Percentiles rank a stretch among this genome's conserved stretches.
Conservation (phyloP, 2,797 vertebrate genomes). For the Bufotes viridis region DNA sequence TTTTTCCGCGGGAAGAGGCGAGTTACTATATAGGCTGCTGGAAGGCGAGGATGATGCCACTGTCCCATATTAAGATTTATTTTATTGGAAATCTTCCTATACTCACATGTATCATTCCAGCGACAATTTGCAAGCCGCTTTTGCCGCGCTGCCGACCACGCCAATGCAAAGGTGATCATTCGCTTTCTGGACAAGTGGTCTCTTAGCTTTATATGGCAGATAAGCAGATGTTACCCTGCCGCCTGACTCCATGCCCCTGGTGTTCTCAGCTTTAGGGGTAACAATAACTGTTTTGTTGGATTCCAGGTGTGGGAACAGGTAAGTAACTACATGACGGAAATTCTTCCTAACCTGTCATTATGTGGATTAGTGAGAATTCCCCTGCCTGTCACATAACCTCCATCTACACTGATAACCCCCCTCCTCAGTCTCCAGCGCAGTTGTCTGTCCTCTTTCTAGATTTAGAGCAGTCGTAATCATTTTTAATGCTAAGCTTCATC, state of each 20-base stretch:
- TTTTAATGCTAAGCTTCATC: too few relatives aligned
- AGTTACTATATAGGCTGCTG: too few relatives aligned
- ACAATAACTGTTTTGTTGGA: slow-evolving; percentile 44
- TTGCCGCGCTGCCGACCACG: too few relatives aligned
- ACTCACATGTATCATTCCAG: too few relatives aligned
- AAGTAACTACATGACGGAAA: neutral
- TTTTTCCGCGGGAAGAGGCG: too few relatives aligned
- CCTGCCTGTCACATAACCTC: neutral
- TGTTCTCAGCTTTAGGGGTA: slow-evolving; percentile 31
- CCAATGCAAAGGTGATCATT: too few relatives aligned
- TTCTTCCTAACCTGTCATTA: slow-evolving; percentile 67
- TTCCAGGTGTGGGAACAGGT: slow-evolving; percentile 20
- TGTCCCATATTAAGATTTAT: too few relatives aligned
- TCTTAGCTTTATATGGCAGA: too few relatives aligned
- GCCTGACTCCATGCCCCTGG: slow-evolving; percentile 9
- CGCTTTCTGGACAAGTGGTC: neutral
- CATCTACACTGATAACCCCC: neutral
- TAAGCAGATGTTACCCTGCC: neutral
- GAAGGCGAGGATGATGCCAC: too few relatives aligned
- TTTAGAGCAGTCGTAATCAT: too few relatives aligned
- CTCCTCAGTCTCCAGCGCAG: neutral
- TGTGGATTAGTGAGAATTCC: slow-evolving; percentile 58
- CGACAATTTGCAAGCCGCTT: too few relatives aligned
- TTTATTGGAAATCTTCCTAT: too few relatives aligned
- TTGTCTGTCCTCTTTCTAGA: neutral